Conservation (phyloP, 2,113 vertebrate genomes). For the Urocitellus parryii region DNA sequence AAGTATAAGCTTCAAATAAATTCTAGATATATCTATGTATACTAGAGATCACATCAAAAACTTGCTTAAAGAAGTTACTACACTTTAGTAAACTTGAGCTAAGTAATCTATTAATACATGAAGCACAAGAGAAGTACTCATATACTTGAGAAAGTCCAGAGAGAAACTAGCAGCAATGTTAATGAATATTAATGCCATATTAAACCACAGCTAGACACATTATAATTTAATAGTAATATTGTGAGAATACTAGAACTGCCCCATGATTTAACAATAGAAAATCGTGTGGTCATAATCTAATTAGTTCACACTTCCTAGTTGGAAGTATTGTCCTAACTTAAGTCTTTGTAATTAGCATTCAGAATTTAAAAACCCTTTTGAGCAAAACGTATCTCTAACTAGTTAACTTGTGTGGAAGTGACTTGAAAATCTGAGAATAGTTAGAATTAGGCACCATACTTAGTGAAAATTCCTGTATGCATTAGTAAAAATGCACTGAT, state of each 20-base stretch:
- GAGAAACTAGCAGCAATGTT: conserved; percentile 31
- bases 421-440: conserved; percentile 10
- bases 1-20: conserved; percentile 60
- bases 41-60: conserved; percentile 62
- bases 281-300: not conserved
- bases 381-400: not conserved
- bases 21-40: conserved; percentile 45
- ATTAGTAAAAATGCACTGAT: conserved; percentile 1
- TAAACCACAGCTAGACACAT: not conserved
- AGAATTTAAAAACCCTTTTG: conserved; percentile 22
- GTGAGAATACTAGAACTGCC: not conserved
- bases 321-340: conserved; percentile 35
- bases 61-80: conserved; percentile 36
- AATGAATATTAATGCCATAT: conserved; percentile 11
- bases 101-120: not conserved
- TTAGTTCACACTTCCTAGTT: not conserved
- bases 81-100: conserved; percentile 54
- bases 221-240: conserved; percentile 43
- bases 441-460: not conserved
- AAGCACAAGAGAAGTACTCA: conserved; percentile 44
- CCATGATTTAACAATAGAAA: conserved; percentile 19
- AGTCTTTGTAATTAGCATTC: conserved; percentile 34
- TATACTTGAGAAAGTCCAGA: conserved; percentile 16
- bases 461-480: not conserved
- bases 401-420: not conserved